A percentile compares a stretch with the other conserved stretches of the same genome.
Evolutionary conservation across 2,113 vertebrate genomes (phyloP).

Genomic region (Anoplopoma fimbria): DNA sequence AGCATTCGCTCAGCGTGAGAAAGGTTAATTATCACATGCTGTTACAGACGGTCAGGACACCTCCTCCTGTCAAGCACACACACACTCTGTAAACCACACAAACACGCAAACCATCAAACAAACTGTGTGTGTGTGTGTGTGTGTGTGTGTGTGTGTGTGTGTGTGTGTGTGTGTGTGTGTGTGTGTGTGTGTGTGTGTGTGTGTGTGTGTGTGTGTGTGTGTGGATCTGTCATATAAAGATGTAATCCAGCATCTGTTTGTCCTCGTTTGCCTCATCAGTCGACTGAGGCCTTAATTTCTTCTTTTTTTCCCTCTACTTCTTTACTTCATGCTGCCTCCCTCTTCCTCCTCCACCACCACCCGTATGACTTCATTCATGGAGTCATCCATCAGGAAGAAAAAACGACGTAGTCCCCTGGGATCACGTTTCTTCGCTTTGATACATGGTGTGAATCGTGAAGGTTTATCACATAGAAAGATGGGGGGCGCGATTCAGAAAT

Average conservation of each 20-base stretch:
- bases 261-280: slow-evolving; percentile 63
- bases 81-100: slow-evolving; percentile 48
- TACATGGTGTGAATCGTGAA: slow-evolving; percentile 44
- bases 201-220: slow-evolving; percentile 25
- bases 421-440: slow-evolving; percentile 43
- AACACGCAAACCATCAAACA: slow-evolving; percentile 59
- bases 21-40: slow-evolving; percentile 83
- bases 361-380: slow-evolving; percentile 26
- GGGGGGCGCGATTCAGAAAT: slow-evolving; percentile 46
- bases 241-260: slow-evolving; percentile 65
- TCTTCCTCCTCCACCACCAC: not conserved
- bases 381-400: slow-evolving; percentile 15
- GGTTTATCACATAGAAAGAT: slow-evolving; percentile 44
- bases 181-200: slow-evolving; percentile 25
- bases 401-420: slow-evolving; percentile 18
- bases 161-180: slow-evolving; percentile 22
- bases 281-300: not conserved
- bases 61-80: slow-evolving; percentile 63
- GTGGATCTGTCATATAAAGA: slow-evolving; percentile 50
- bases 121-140: slow-evolving; percentile 23
- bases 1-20: slow-evolving; percentile 76
- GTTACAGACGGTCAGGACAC: slow-evolving; percentile 70
- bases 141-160: slow-evolving; percentile 4
- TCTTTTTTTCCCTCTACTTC: slow-evolving; percentile 8
- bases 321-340: not conserved